Evolutionary conservation across 2,888 invertebrate genomes (phyloP), one percentile per base, ranked within the genome.

Genomic region (Drosophila barbarae): DNA sequence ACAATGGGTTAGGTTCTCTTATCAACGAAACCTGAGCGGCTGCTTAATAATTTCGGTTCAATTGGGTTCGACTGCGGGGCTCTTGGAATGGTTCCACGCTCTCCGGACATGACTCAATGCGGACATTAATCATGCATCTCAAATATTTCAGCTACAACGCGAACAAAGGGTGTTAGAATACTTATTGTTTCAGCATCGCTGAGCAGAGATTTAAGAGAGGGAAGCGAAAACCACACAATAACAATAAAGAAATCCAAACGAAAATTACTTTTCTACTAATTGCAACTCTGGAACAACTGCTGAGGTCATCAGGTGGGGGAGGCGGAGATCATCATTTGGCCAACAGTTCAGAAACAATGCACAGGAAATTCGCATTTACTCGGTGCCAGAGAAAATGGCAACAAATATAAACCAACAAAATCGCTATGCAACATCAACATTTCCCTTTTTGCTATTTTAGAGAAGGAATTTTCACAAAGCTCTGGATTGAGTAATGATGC

Each of bases 341-440:
- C 47, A 57, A 15, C 75, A 51, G 41, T 52, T 57, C 55, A 32
- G 51, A 64, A 75, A 75, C 75, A 75, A 77, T 74, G 63, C 52
- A 49, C 72, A 75, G 74, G 74, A 75, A 75, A 77, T 67, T 74
- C 67, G 59, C 53, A 72, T 75, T 75, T 77, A 77, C 60, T 41
- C 60, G 53, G 42, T 65, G 60, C 59, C 59, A 63, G 51, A 32
- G 56, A 53, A 52, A 52, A 41, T 61, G 34, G 28, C 61, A 63
- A 52, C 61, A 63, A 63, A 61, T 50, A 61, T 50, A 30, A 51
- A 34, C 61, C 61, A 61, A 63, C 52, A 63, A 35, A 63, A 63
- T 36, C 32, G 55, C 52, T 13, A 34, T 55, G 68, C 60, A 55
- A 41, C 61, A 68, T 36, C 52, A 56, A 60, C 59, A 54, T 73